Conservation (phyloP, 2,113 vertebrate species). For the Oryzias javanicus region DNA sequence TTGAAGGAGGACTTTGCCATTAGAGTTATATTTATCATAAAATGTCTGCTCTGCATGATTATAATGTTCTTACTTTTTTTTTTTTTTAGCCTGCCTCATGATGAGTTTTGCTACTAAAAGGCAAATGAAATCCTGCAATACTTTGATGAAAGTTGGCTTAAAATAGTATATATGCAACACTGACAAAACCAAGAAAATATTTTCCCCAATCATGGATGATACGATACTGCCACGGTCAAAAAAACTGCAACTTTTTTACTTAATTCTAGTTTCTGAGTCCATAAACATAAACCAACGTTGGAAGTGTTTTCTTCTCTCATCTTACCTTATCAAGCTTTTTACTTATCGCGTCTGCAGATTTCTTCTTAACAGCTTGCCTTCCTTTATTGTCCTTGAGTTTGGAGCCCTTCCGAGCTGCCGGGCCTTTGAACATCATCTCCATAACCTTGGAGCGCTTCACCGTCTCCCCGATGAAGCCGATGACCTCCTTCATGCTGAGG, state of each 20-base stretch:
- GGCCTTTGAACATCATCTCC: slow-evolving; percentile 77
- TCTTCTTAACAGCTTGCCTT: slow-evolving; percentile 68
- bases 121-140: too few species aligned
- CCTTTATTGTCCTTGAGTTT: slow-evolving; percentile 65
- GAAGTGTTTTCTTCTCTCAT: slow-evolving; percentile 13
- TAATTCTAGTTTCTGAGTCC: neutral
- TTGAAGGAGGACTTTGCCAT: slow-evolving; percentile 18
- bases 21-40: slow-evolving; percentile 17
- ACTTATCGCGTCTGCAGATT: slow-evolving; percentile 54
- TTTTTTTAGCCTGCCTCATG: slow-evolving; percentile 2
- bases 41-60: slow-evolving; percentile 5
- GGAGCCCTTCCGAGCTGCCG: slow-evolving; percentile 56
- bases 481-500: slow-evolving; percentile 82
- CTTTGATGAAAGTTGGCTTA: too few species aligned
- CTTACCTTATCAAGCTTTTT: slow-evolving; percentile 82
- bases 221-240: neutral
- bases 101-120: too few species aligned
- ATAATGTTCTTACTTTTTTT: slow-evolving; percentile 13
- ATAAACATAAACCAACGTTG: slow-evolving; percentile 1
- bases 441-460: slow-evolving; percentile 80
- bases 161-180: neutral
- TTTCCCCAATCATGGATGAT: neutral
- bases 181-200: neutral
- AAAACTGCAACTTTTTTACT: too few species aligned
- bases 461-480: slow-evolving; percentile 82